These are phyloP conservation scores for Channa maculata DNA, from an alignment of 2,113 vertebrate genomes.

Conservation along the genomic window DNA sequence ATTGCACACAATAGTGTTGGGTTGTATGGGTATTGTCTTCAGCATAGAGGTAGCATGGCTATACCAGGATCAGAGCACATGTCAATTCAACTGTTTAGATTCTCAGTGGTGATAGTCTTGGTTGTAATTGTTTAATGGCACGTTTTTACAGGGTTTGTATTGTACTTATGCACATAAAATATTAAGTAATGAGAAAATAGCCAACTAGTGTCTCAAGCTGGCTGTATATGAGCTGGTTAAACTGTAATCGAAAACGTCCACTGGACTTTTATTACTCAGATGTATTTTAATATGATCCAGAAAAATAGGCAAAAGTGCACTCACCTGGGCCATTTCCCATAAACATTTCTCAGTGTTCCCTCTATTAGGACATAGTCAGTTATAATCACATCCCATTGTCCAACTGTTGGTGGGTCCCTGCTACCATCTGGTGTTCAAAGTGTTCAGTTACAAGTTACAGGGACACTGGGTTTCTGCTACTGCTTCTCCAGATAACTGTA, in stretches of 20 bases:
- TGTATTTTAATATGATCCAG: slow-evolving; percentile 20
- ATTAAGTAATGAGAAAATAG: slow-evolving; percentile 26
- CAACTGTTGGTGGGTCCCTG: slow-evolving; percentile 53
- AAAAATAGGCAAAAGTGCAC: background rate
- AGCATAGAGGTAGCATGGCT: slow-evolving; percentile 35
- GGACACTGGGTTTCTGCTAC: slow-evolving; percentile 18
- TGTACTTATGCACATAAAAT: slow-evolving; percentile 45
- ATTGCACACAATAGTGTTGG: slow-evolving; percentile 16
- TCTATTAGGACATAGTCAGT: background rate
- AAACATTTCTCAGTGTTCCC: background rate
- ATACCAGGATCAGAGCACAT: slow-evolving; percentile 10
- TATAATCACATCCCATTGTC: slow-evolving; percentile 17
- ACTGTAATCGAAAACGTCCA: slow-evolving; percentile 6
- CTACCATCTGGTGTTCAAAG: slow-evolving; percentile 76
- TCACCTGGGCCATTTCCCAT: slow-evolving; percentile 7
- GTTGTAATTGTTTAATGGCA: slow-evolving; percentile 58
- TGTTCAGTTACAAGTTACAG: slow-evolving; percentile 47
- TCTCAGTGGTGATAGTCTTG: slow-evolving; percentile 37
- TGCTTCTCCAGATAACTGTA: background rate
- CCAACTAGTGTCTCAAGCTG: slow-evolving; percentile 20
- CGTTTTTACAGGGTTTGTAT: slow-evolving; percentile 55
- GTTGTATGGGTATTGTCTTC: slow-evolving; percentile 23
- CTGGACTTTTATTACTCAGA: slow-evolving; percentile 9
- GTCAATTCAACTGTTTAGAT: slow-evolving; percentile 28
- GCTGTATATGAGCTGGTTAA: slow-evolving; percentile 8